Conservation (phyloP, 2,113 vertebrate species). For the Cebidichthys violaceus region DNA sequence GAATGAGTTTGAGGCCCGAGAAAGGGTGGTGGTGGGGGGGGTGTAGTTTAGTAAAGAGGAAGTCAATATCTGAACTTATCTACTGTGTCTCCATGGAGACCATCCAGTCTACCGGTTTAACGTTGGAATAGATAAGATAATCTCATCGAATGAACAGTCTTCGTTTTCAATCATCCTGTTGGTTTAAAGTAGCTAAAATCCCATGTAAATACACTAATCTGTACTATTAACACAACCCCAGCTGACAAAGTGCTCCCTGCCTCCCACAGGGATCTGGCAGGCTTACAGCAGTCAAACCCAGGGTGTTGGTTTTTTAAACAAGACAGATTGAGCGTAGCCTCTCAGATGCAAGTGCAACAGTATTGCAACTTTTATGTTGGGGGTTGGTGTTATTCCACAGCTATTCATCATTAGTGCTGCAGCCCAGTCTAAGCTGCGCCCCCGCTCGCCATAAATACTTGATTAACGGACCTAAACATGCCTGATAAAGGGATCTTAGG, state of each 20-base stretch:
- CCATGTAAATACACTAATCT: conserved; percentile 81
- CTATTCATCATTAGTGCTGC: conserved; percentile 77
- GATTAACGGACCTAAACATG: conserved; percentile 81
- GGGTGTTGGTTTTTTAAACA: conserved; percentile 71
- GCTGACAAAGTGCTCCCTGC: conserved; percentile 67
- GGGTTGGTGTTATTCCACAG: conserved; percentile 67
- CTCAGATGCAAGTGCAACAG: conserved; percentile 56
- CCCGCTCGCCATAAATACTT: conserved; percentile 80
- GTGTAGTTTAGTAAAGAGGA: conserved; percentile 44
- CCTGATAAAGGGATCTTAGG: conserved; percentile 75
- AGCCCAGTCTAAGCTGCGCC: conserved; percentile 71
- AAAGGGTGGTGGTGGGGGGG: conserved; percentile 3
- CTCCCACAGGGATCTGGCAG: conserved; percentile 68
- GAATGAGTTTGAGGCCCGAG: conserved; percentile 47
- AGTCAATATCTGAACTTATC: conserved; percentile 66
- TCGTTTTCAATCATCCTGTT: conserved; percentile 69
- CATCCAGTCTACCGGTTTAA: conserved; percentile 47
- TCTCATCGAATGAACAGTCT: conserved; percentile 68
- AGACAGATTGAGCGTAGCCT: conserved; percentile 73
- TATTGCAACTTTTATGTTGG: conserved; percentile 73
- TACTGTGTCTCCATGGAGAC: conserved; percentile 58
- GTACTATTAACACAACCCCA: conserved; percentile 73
- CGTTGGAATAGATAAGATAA: conserved; percentile 67
- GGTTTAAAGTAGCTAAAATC: conserved; percentile 74
- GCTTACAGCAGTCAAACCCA: conserved; percentile 65